phyloP scores from a whole-genome alignment of 30 jellyfish, hydroid and myxozoan species.

The Pelagia noctiluca region DNA sequence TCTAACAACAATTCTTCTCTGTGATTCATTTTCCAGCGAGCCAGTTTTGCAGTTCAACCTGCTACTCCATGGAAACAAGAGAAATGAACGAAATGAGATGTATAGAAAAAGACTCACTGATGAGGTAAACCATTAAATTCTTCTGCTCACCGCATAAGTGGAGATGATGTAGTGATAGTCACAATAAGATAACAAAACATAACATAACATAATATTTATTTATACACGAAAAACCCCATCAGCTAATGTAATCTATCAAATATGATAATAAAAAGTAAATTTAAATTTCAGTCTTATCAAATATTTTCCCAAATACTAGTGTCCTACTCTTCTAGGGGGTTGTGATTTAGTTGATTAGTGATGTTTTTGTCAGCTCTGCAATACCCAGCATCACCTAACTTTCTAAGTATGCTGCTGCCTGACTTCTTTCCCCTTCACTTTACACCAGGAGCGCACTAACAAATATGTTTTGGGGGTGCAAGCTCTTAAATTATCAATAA shows the following conservation, averaged over 20 bases:
- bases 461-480: too few relatives aligned
- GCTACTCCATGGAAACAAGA: conserved; percentile 75
- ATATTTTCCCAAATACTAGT: not conserved
- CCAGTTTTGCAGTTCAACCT: conserved; percentile 45
- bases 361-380: too few relatives aligned
- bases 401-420: too few relatives aligned
- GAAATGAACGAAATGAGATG: conserved; percentile 83
- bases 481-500: too few relatives aligned
- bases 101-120: conserved; percentile 79
- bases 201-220: not conserved
- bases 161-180: not conserved
- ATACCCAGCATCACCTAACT: too few relatives aligned
- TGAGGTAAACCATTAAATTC: conserved; percentile 49
- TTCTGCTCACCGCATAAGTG: not conserved
- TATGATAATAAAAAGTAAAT: not conserved
- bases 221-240: not conserved
- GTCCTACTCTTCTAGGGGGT: too few relatives aligned
- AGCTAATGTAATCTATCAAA: not conserved
- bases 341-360: too few relatives aligned
- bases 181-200: not conserved
- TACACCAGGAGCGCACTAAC: too few relatives aligned
- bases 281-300: not conserved
- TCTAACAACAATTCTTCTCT: too few relatives aligned
- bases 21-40: conserved; percentile 19
- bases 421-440: too few relatives aligned